These are phyloP conservation scores for Rachycentron canadum DNA, from an alignment of 2,797 vertebrate genomes.

Conservation along the genomic window DNA sequence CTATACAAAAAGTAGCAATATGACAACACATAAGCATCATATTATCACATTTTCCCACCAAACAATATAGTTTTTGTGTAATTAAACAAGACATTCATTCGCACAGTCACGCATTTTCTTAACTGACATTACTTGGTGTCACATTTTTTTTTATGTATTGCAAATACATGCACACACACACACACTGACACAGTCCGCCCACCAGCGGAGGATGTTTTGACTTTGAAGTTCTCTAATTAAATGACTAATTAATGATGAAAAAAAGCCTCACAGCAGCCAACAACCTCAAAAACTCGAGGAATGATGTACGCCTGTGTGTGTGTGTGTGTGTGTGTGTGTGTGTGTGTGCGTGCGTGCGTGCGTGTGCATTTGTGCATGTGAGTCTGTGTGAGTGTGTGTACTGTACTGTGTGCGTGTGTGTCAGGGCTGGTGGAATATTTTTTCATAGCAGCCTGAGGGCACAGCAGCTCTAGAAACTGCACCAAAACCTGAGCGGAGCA, in stretches of 20 bases:
- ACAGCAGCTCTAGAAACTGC: slow-evolving; percentile 54
- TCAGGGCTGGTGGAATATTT: slow-evolving; percentile 23
- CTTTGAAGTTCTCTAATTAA: slow-evolving; percentile 77
- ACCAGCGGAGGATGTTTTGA: slow-evolving; percentile 68
- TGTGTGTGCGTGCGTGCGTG: not conserved
- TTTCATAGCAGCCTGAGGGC: slow-evolving; percentile 56
- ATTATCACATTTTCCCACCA: not conserved
- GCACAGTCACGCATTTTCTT: not conserved
- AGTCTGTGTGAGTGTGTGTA: slow-evolving; percentile 20
- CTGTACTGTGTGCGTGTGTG: slow-evolving; percentile 15
- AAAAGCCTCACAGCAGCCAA: slow-evolving; percentile 52
- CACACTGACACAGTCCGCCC: slow-evolving; percentile 35
- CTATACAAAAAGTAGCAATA: not conserved
- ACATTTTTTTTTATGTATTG: too few relatives aligned
- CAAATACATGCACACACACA: slow-evolving; percentile 13
- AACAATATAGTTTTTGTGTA: not conserved
- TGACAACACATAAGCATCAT: not conserved
- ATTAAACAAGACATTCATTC: not conserved
- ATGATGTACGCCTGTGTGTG: slow-evolving; percentile 30
- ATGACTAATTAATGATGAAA: slow-evolving; percentile 71
- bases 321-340: slow-evolving; percentile 3
- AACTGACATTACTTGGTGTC: not conserved
- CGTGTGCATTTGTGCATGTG: slow-evolving; percentile 7
- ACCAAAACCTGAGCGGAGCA: slow-evolving; percentile 38
- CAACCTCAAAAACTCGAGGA: slow-evolving; percentile 63